Evolutionary conservation across 2,797 vertebrate species (phyloP), one percentile per base, ranked within the genome.

Genomic region (Sylvilagus floridanus): DNA sequence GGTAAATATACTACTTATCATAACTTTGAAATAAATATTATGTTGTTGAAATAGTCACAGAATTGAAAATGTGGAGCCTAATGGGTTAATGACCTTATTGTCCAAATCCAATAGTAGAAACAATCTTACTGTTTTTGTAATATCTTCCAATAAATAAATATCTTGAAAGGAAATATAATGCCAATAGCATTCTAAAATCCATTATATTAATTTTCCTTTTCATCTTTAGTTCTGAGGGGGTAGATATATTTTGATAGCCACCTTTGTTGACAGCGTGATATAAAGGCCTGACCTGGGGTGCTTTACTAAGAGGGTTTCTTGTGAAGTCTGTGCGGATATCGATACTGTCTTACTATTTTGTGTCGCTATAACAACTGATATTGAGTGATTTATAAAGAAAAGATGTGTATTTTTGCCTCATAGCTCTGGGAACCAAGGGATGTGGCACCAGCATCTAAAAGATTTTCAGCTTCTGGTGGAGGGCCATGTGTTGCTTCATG

Each of bases 301-400:
- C 88, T 95, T 93, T 83, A 62, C 37, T 91, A 66, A 91, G 50
- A 89, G 8, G n/a, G 24, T 32, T 95, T 88, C 42, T 71, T 94
- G 16, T 26, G 30, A 21, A 89, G 47, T 30, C 30, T 81, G 2
- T 26, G 52, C 42, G 22, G 50, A 12, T 10, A 81, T 69, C n/a
- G 1, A 0, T 79, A 72, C 32, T 60, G 32, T 52, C 73, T 69
- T 84, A 76, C 16, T 69, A 2, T 54, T 77, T 63, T 50, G 79
- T 77, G 19, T 84, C 84, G n/a, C 37, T 63, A 35, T 37, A 78
- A 35, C 13, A 78, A 19, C 57, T 35, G 37, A 84, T 24, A 63
- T 71, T 63, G 16, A 8, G 30, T 50, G n/a, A 52, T 28, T 52
- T n/a, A 76, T 14, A 32, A 75, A 82, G 52, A 52, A 54, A 71